Evolutionary conservation across 2,888 invertebrate genomes (phyloP).

Genomic region (Nezara viridula): DNA sequence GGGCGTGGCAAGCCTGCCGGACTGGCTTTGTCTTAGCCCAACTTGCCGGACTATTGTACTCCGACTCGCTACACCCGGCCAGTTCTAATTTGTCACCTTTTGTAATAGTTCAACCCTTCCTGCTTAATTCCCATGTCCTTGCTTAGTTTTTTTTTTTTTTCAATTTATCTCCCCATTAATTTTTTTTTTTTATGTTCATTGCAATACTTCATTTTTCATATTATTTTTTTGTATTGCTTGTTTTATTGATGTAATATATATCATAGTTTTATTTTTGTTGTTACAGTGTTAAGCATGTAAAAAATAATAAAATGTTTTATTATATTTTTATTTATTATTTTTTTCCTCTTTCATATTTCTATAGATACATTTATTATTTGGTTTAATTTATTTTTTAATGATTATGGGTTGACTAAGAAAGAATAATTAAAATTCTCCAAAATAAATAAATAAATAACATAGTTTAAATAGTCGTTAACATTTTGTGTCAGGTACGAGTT

Average conservation of each 20-base stretch:
- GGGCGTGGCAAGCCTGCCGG: conserved; percentile 24
- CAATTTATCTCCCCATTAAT: not conserved
- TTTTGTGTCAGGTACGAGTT: too few relatives aligned
- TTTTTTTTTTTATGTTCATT: not conserved
- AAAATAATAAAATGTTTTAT: conserved; percentile 22
- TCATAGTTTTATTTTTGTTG: conserved; percentile 2
- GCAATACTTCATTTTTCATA: not conserved
- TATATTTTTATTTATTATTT: not conserved
- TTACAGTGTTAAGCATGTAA: not conserved
- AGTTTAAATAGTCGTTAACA: too few relatives aligned
- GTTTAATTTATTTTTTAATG: too few relatives aligned
- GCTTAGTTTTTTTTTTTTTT: not conserved
- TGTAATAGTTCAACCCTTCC: conserved; percentile 2
- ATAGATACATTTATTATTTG: too few relatives aligned
- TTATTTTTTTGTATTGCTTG: conserved; percentile 25
- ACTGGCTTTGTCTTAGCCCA: not conserved
- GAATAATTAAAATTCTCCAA: too few relatives aligned
- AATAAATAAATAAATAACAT: too few relatives aligned
- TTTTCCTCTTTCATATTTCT: not conserved
- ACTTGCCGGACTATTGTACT: not conserved
- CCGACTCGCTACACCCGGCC: conserved; percentile 3
- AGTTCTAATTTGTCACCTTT: conserved; percentile 43
- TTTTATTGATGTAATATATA: conserved; percentile 17
- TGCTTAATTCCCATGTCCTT: not conserved
- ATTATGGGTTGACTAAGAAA: too few relatives aligned